phyloP scores from a whole-genome alignment of 2,797 vertebrate species.

The Pangasius sanitwongsei region DNA sequence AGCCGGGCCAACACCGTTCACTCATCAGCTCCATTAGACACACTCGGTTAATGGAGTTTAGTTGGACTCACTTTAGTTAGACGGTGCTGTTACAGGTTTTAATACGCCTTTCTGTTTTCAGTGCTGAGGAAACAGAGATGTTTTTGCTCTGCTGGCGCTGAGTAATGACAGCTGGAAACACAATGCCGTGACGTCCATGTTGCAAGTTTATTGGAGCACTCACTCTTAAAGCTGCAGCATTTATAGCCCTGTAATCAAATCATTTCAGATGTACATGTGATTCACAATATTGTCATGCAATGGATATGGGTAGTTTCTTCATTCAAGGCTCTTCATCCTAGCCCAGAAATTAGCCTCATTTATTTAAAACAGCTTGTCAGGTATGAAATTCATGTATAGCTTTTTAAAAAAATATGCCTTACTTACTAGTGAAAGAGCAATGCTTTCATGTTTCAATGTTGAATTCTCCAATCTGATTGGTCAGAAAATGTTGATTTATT shows the following conservation, averaged over 20 bases:
- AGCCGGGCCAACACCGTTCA: background rate
- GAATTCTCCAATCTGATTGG: background rate
- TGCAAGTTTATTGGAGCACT: background rate
- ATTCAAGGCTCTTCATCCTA: background rate
- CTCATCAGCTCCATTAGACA: slow-evolving; percentile 33
- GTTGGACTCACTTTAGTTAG: background rate
- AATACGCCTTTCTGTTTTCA: background rate
- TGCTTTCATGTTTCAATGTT: background rate
- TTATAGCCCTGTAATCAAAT: background rate
- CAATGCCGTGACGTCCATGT: background rate
- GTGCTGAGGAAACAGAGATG: background rate
- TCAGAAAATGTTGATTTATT: background rate
- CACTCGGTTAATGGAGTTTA: slow-evolving; percentile 21
- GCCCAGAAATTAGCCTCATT: background rate
- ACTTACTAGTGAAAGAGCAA: background rate
- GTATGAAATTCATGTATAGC: background rate
- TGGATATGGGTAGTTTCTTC: background rate
- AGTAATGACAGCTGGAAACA: background rate
- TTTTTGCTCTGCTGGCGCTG: background rate
- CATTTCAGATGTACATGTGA: background rate
- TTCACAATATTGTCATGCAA: background rate
- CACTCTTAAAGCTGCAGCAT: background rate
- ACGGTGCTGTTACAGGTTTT: background rate
- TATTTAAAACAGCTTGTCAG: background rate
- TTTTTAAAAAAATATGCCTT: background rate